Conservation (phyloP, 92 coral and sea anemone genomes). For the Phenganax marumi region DNA sequence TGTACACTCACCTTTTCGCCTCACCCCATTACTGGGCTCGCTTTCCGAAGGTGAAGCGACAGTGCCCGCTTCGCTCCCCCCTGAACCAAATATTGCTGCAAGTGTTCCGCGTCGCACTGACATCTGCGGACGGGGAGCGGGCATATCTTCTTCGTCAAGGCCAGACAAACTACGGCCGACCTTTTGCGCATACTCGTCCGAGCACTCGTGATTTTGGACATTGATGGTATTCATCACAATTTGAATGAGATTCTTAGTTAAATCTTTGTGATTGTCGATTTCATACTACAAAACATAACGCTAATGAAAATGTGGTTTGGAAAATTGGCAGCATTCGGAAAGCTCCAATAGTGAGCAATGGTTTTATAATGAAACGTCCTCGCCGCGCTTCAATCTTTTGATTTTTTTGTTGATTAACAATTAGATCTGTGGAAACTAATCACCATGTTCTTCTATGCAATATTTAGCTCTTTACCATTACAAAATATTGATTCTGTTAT, state of each 20-base stretch:
- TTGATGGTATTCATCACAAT: slow-evolving; percentile 88
- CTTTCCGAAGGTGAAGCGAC: slow-evolving; percentile 17
- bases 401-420: no score
- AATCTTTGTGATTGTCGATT: slow-evolving; percentile 81
- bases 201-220: slow-evolving; percentile 94
- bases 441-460: no score
- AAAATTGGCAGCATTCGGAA: neutral
- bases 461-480: no score
- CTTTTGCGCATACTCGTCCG: slow-evolving; percentile 67
- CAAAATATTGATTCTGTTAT: no score
- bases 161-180: slow-evolving; percentile 69
- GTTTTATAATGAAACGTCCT: no score
- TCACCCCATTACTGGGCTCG: slow-evolving; percentile 19
- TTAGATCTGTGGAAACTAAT: no score
- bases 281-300: slow-evolving; percentile 64
- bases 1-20: slow-evolving; percentile 19
- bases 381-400: no score
- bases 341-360: neutral
- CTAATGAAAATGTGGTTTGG: neutral
- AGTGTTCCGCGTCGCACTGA: slow-evolving; percentile 37
- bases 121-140: neutral
- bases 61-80: slow-evolving; percentile 10
- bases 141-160: slow-evolving; percentile 53
- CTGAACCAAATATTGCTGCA: slow-evolving; percentile 41
- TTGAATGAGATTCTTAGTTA: slow-evolving; percentile 87